Evolutionary conservation across 2,888 invertebrate genomes (phyloP).

Genomic region (Prenolepis imparis): DNA sequence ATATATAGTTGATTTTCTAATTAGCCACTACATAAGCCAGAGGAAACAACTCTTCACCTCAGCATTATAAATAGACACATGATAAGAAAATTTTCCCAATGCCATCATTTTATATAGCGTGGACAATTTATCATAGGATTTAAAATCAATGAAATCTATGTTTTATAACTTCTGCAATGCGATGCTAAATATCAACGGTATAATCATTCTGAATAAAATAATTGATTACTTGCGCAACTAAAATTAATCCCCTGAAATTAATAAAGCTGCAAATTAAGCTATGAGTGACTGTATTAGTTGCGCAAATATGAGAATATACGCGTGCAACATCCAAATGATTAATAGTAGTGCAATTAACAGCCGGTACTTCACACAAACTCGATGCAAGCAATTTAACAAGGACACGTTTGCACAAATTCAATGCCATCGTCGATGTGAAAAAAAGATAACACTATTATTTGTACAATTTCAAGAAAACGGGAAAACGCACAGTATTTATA

Average conservation of each 20-base stretch:
- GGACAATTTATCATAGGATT: not conserved
- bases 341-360: not conserved
- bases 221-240: not conserved
- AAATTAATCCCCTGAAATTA: conserved; percentile 11
- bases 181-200: not conserved
- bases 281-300: not conserved
- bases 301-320: not conserved
- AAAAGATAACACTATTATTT: not conserved
- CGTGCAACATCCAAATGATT: not conserved
- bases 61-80: not conserved
- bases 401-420: not conserved
- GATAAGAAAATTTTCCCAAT: not conserved
- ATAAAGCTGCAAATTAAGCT: not conserved
- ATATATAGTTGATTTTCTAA: not conserved
- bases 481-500: not conserved
- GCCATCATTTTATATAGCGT: not conserved
- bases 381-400: not conserved
- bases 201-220: not conserved
- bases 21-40: not conserved
- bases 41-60: not conserved
- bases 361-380: not conserved
- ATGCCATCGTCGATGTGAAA: not conserved
- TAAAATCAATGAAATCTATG: not conserved
- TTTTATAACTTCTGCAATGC: not conserved
- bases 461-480: not conserved